Conservation (phyloP, 2,797 vertebrate species). For the Sebastes diploproa region DNA sequence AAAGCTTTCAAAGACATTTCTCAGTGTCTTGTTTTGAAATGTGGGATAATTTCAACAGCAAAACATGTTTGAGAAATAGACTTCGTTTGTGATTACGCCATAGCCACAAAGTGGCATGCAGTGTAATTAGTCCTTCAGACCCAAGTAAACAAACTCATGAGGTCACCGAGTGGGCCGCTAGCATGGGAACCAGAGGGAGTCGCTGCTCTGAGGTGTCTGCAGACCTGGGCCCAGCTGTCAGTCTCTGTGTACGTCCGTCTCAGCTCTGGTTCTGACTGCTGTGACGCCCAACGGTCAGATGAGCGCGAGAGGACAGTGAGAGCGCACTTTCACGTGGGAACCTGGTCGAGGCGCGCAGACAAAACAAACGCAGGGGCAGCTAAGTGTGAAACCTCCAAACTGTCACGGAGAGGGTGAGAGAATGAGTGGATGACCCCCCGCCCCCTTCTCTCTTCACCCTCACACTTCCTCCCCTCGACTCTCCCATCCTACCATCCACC, state of each 20-base stretch:
- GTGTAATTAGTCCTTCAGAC: slow-evolving; percentile 35
- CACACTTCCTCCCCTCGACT: slow-evolving; percentile 56
- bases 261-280: slow-evolving; percentile 61
- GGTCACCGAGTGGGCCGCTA: slow-evolving; percentile 24
- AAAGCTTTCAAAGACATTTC: not conserved
- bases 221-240: slow-evolving; percentile 68
- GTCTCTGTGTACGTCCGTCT: slow-evolving; percentile 39
- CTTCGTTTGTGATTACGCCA: not conserved
- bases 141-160: slow-evolving; percentile 48
- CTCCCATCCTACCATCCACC: slow-evolving; percentile 47
- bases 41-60: not conserved
- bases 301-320: slow-evolving; percentile 55
- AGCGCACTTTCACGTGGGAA: slow-evolving; percentile 86
- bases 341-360: slow-evolving; percentile 69
- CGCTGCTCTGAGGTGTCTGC: slow-evolving; percentile 31
- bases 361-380: slow-evolving; percentile 78
- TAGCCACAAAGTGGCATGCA: not conserved
- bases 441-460: slow-evolving; percentile 30
- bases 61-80: not conserved
- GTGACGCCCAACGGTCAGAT: slow-evolving; percentile 73
- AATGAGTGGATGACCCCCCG: slow-evolving; percentile 46
- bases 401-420: slow-evolving; percentile 73
- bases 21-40: not conserved
- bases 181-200: slow-evolving; percentile 51
- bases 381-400: slow-evolving; percentile 84